Conservation (phyloP, 2,888 invertebrate genomes). For the Pediacus dermestoides region DNA sequence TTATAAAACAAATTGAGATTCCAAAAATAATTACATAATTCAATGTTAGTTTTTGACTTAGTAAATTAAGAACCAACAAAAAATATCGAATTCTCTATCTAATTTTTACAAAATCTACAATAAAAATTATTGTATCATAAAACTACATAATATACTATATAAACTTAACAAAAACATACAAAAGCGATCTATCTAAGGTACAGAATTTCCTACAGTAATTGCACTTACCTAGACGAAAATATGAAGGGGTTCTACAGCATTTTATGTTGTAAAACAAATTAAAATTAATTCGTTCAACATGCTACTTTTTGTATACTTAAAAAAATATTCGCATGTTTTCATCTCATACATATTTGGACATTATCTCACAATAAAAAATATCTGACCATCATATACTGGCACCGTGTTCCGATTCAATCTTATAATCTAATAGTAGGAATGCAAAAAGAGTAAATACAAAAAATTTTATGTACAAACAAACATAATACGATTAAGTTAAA, state of each 20-base stretch:
- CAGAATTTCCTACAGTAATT: conserved; percentile 4
- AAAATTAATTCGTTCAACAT: too few species aligned
- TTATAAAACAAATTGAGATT: conserved; percentile 15
- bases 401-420: conserved; percentile 33
- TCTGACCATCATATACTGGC: conserved; percentile 37
- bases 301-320: background rate
- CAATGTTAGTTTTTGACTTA: too few species aligned
- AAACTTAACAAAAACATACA: background rate
- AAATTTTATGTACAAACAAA: conserved; percentile 6
- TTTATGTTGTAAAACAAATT: too few species aligned
- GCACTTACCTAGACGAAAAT: conserved; percentile 6
- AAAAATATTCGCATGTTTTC: background rate
- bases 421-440: conserved; percentile 26
- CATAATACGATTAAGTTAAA: conserved; percentile 8
- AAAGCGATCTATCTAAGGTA: too few species aligned
- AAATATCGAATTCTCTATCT: too few species aligned
- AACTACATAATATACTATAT: background rate
- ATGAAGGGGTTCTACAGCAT: conserved; percentile 3
- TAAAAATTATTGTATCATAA: conserved; percentile 10
- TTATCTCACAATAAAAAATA: conserved; percentile 19
- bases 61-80: too few species aligned
- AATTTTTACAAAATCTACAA: too few species aligned
- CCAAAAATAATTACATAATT: too few species aligned
- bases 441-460: conserved; percentile 12
- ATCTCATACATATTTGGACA: conserved; percentile 21